Conservation (phyloP, 2,113 vertebrate species). For the Dryoscopus gambensis region DNA sequence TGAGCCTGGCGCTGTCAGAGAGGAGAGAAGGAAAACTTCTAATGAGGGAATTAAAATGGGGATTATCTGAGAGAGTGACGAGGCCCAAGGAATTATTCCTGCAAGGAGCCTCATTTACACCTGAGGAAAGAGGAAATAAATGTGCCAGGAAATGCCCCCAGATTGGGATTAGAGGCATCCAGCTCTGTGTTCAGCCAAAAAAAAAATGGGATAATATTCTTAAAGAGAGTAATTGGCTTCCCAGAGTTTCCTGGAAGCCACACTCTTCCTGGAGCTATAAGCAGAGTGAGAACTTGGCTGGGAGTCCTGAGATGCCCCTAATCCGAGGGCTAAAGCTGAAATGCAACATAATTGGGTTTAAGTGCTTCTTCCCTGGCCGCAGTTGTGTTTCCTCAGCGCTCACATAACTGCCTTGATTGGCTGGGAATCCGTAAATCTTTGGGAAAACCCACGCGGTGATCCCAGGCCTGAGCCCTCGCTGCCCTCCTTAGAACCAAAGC, state of each 20-base stretch:
- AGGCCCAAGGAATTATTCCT: background rate
- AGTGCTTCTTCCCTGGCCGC: background rate
- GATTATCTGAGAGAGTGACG: background rate
- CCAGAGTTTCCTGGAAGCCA: background rate
- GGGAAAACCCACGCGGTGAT: background rate
- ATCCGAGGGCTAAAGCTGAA: constrained; percentile 13
- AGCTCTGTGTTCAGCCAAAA: background rate
- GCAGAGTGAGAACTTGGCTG: constrained; percentile 12
- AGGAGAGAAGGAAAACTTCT: background rate
- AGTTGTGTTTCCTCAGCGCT: background rate
- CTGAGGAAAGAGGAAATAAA: background rate
- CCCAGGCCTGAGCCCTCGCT: background rate
- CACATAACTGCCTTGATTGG: background rate
- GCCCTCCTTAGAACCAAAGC: background rate
- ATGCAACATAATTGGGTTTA: background rate
- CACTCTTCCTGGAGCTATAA: background rate
- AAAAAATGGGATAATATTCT: background rate
- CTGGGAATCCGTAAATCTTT: background rate
- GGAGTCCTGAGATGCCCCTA: background rate
- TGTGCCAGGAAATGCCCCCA: background rate
- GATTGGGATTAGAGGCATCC: background rate
- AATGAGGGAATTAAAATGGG: background rate
- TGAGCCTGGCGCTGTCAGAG: background rate
- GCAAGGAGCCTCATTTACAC: background rate
- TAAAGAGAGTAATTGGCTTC: background rate